Conservation (phyloP, 1,140 invertebrate species). For the Lutraria rhynchaena region DNA sequence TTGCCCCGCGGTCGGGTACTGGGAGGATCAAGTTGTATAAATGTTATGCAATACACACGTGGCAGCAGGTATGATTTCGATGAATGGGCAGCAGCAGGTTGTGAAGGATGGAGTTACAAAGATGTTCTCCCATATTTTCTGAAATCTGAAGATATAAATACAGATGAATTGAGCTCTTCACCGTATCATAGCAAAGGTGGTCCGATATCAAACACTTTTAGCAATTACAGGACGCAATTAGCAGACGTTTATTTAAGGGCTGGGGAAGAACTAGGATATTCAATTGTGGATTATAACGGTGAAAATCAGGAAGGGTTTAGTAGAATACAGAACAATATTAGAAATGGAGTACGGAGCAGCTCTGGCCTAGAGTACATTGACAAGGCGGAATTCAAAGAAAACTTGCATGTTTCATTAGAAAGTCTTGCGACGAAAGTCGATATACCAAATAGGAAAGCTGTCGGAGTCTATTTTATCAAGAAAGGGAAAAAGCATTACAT, state of each 20-base stretch:
- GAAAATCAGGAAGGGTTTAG: conserved; percentile 42
- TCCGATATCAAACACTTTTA: conserved; percentile 6
- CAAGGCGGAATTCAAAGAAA: not conserved
- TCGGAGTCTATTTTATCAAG: conserved; percentile 33
- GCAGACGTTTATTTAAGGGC: conserved; percentile 2
- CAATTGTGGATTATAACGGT: conserved; percentile 76
- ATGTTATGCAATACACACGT: conserved; percentile 97
- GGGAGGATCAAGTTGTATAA: conserved; percentile 94
- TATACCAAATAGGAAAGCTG: conserved; percentile 14
- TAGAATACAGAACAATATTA: not conserved
- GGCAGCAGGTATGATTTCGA: conserved; percentile 97
- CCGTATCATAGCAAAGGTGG: conserved; percentile 44
- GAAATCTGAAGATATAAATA: conserved; percentile 85
- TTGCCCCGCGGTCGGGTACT: conserved; percentile 68
- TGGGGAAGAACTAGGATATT: conserved; percentile 69
- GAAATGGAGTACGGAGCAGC: conserved; percentile 40
- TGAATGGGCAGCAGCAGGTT: conserved; percentile 91
- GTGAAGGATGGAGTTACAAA: conserved; percentile 94
- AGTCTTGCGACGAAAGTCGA: conserved; percentile 27
- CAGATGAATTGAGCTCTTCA: conserved; percentile 30
- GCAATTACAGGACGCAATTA: not conserved
- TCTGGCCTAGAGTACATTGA: conserved; percentile 29
- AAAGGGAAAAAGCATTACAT: conserved; percentile 17
- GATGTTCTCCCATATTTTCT: conserved; percentile 95
- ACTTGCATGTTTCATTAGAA: conserved; percentile 2